Percentiles rank a stretch among this genome's conserved stretches.
phyloP scores from a whole-genome alignment of 2,113 vertebrate genomes.

The Mustelus asterias region DNA sequence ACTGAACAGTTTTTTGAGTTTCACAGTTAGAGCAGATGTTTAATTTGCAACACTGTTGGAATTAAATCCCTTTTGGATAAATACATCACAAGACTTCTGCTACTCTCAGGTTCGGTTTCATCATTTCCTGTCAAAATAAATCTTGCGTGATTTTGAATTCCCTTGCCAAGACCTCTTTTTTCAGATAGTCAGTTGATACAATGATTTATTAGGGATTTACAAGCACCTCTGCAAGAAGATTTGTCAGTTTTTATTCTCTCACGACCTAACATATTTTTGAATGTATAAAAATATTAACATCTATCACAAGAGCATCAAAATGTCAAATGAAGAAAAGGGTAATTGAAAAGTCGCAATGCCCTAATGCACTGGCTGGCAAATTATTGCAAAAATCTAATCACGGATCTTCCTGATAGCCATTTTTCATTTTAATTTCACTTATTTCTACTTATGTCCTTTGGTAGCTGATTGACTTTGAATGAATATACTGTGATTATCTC shows the following conservation, averaged over 20 bases:
- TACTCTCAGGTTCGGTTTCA: neutral
- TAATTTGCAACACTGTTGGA: neutral
- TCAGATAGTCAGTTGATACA: neutral
- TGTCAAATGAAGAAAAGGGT: slow-evolving; percentile 1
- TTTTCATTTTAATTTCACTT: neutral
- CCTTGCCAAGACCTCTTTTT: neutral
- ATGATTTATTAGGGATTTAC: slow-evolving; percentile 10
- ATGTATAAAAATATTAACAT: neutral
- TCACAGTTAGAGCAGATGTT: neutral
- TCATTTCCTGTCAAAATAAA: slow-evolving; percentile 13
- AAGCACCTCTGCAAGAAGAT: neutral
- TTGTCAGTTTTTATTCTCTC: neutral
- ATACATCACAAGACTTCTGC: neutral
- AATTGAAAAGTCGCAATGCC: neutral
- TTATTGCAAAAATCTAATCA: neutral
- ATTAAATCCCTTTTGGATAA: neutral
- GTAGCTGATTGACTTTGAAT: neutral
- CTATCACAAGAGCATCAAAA: neutral
- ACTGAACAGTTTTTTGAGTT: neutral
- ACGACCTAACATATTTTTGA: neutral
- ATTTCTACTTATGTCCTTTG: neutral
- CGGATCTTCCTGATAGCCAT: neutral
- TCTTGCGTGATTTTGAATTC: neutral
- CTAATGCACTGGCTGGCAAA: neutral
- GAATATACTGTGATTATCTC: neutral